phyloP scores from a whole-genome alignment of 2,888 invertebrate genomes.

The Graphium colonna region DNA sequence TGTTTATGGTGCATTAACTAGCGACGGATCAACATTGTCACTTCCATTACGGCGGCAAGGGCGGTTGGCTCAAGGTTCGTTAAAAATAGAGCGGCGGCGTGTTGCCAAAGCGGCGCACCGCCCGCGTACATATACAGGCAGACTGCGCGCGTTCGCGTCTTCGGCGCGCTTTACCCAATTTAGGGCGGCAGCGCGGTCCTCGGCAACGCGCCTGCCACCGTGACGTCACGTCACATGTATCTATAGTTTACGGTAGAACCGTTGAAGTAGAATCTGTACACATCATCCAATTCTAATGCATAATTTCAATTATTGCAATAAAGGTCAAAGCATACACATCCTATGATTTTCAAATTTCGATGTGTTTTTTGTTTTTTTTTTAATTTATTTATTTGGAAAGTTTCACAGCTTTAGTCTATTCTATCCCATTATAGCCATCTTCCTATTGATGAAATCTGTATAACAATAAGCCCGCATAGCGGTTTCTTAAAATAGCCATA shows the following conservation, averaged over 20 bases:
- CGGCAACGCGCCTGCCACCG: slow-evolving; percentile 24
- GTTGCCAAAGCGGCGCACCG: slow-evolving; percentile 64
- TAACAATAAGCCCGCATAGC: no score
- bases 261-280: slow-evolving; percentile 1
- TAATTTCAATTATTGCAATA: slow-evolving; percentile 12
- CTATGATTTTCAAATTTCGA: no score
- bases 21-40: slow-evolving; percentile 38
- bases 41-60: slow-evolving; percentile 64
- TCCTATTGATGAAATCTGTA: no score
- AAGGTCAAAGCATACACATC: no score
- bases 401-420: no score
- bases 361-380: no score
- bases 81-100: slow-evolving; percentile 74
- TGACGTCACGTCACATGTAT: slow-evolving; percentile 26
- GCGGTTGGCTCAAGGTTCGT: slow-evolving; percentile 75
- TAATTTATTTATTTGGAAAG: no score
- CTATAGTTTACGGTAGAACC: no score
- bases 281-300: no score
- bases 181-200: slow-evolving; percentile 39
- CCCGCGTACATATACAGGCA: slow-evolving; percentile 58
- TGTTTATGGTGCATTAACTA: slow-evolving; percentile 34
- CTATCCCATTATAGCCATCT: no score
- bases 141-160: slow-evolving; percentile 41
- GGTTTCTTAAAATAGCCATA: no score
- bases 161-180: slow-evolving; percentile 51